These are phyloP conservation scores for Trachelus stipa DNA, from an alignment of 2,888 invertebrate species.

Conservation along the genomic window DNA sequence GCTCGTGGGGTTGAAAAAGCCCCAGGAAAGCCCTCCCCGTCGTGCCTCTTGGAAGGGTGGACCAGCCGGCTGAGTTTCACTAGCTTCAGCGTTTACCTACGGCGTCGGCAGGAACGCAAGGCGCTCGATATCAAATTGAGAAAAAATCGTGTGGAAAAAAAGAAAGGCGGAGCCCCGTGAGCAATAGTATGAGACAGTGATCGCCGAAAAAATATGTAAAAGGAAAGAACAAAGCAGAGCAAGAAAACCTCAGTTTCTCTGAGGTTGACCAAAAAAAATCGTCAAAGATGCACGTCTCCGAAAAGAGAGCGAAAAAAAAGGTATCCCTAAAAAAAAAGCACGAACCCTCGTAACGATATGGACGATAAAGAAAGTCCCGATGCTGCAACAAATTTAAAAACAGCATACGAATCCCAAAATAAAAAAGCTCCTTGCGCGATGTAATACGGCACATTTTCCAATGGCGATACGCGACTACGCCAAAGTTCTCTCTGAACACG, in stretches of 20 bases:
- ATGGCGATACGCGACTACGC: background rate
- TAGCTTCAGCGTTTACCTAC: constrained; percentile 15
- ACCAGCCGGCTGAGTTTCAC: constrained; percentile 43
- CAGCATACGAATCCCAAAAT: background rate
- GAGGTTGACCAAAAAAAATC: background rate
- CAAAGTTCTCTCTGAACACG: background rate
- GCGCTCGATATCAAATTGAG: constrained; percentile 56
- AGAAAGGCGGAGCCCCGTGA: background rate
- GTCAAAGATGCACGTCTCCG: background rate
- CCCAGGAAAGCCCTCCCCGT: constrained; percentile 32
- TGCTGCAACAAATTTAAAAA: background rate
- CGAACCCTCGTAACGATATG: background rate
- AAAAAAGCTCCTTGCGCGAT: background rate
- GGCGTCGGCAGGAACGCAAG: constrained; percentile 34
- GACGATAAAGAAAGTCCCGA: background rate
- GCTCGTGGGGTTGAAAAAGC: background rate
- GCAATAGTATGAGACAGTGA: background rate
- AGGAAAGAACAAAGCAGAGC: background rate
- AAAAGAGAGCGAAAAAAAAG: background rate
- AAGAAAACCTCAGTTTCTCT: background rate
- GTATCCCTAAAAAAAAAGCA: too few species aligned
- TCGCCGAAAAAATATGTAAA: background rate
- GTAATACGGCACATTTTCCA: background rate
- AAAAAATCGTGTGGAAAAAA: constrained; percentile 37
- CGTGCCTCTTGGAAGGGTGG: constrained; percentile 36